Base-by-base conservation (phyloP, 2,888 invertebrate genomes). In the Pollenia labialis region DNA sequence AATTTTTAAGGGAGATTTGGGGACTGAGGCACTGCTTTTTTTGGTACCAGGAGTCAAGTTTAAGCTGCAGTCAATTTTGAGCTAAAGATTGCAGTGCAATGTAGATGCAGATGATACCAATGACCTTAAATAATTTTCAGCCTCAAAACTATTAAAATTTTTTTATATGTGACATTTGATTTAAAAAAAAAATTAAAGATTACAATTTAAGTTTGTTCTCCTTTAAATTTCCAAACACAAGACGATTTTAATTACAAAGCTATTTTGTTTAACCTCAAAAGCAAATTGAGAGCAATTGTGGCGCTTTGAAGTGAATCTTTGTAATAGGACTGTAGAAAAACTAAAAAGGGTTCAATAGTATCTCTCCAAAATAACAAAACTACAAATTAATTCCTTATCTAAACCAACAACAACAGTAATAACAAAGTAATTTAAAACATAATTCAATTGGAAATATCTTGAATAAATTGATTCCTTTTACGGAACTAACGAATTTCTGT, bases 401-500 rank as follows among this genome's bases (percentile, higher is more conserved):
- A 4, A 12, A 3, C 23, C 23, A 23, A 2, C 23, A 32, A 75
- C 32, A 12, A 23, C 3, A 48, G 40, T 32, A 44, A 42, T 7
- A 52, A 46, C 7, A 16, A 62, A 58, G 42, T 3, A 44, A 54
- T 4, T 1, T 23, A 18, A 40, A 44, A 40, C 14, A 14, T 52
- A 58, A 56, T 42, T 42, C 46, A 58, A 54, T 52, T 42, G 14
- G 42, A 54, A 14, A 50, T 50, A 50, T 4, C 8, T 44, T 44
- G 64, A 16, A 83, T 58, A 74, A 80, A 84, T 68, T 72, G 69
- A 83, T 81, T 84, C 84, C 68, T 77, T 82, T 84, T 92, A 92
- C 92, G 92, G 92, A 92, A 92, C 92, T 92, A 90, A 88, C 90
- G 89, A 90, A 91, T 92, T 91, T 91, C 89, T 90, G 89, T 85